phyloP scores from a whole-genome alignment of 2,888 invertebrate species.

The Teleiodes luculella region DNA sequence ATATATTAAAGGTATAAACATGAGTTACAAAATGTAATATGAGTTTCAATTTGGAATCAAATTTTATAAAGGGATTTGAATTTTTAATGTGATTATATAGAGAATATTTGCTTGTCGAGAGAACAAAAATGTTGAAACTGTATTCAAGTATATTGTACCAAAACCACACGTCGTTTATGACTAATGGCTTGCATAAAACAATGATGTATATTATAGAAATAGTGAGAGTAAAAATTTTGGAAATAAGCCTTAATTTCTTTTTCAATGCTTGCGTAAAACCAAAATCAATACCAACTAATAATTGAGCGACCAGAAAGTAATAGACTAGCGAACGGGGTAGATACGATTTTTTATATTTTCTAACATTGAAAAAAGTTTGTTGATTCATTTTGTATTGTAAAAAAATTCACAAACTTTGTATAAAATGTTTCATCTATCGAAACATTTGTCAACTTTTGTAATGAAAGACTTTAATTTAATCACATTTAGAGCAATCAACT shows the following conservation, averaged over 20 bases:
- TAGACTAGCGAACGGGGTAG: neutral
- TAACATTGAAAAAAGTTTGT: neutral
- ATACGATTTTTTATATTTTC: neutral
- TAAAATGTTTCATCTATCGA: no score
- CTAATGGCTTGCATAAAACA: neutral
- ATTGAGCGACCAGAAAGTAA: neutral
- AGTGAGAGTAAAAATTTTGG: neutral
- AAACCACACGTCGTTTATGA: neutral
- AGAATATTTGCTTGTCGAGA: neutral
- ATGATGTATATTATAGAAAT: neutral
- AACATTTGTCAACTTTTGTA: no score
- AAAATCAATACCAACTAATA: neutral
- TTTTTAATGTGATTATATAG: neutral
- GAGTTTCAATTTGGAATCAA: no score
- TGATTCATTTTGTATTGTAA: neutral
- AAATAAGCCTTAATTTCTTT: neutral
- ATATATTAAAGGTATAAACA: no score
- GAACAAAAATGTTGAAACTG: neutral
- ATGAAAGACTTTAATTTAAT: no score
- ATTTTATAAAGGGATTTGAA: no score
- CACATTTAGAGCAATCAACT: no score
- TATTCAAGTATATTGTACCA: neutral
- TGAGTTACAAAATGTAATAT: no score
- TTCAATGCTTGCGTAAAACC: neutral
- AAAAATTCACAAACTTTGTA: no score